These are phyloP conservation scores for Argentina silus DNA, from an alignment of 2,797 vertebrate genomes.

Conservation along the genomic window DNA sequence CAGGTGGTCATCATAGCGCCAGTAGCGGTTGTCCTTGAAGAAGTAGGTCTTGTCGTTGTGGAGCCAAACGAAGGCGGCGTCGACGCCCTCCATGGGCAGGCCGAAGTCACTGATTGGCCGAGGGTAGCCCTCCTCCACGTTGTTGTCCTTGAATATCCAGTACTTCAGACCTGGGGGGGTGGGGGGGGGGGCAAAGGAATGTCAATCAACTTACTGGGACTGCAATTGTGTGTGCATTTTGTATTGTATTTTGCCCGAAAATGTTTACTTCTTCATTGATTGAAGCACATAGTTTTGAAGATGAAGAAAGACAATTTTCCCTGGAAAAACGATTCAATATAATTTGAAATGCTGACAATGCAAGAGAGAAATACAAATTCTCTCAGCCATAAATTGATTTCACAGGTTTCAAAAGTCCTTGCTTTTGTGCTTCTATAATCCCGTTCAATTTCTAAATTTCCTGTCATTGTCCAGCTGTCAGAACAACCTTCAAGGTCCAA, in stretches of 20 bases:
- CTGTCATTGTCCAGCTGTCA: not conserved
- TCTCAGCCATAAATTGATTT: too few species aligned
- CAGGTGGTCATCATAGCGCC: constrained; percentile 91
- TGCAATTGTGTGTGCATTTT: too few species aligned
- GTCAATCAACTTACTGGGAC: constrained; percentile 6
- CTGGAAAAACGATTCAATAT: not conserved
- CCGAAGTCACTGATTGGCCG: constrained; percentile 92
- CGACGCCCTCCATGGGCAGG: constrained; percentile 86
- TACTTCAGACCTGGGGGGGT: constrained; percentile 86
- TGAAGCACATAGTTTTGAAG: too few species aligned
- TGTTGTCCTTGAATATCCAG: constrained; percentile 98
- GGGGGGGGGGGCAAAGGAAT: constrained; percentile 8
- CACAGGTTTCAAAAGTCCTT: constrained; percentile 18
- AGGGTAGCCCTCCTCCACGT: constrained; percentile 93
- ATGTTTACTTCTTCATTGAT: too few species aligned
- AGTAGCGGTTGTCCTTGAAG: constrained; percentile 92
- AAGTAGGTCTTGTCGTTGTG: constrained; percentile 98
- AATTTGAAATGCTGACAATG: constrained; percentile 9
- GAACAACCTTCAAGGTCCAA: not conserved
- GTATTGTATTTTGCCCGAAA: too few species aligned
- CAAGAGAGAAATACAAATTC: too few species aligned
- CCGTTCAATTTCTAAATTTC: not conserved
- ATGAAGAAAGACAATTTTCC: too few species aligned
- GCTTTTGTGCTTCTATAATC: constrained; percentile 15
- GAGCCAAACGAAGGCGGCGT: constrained; percentile 92